Evolutionary conservation across 2,888 invertebrate genomes (phyloP).

Genomic region (Melieria crassipennis): DNA sequence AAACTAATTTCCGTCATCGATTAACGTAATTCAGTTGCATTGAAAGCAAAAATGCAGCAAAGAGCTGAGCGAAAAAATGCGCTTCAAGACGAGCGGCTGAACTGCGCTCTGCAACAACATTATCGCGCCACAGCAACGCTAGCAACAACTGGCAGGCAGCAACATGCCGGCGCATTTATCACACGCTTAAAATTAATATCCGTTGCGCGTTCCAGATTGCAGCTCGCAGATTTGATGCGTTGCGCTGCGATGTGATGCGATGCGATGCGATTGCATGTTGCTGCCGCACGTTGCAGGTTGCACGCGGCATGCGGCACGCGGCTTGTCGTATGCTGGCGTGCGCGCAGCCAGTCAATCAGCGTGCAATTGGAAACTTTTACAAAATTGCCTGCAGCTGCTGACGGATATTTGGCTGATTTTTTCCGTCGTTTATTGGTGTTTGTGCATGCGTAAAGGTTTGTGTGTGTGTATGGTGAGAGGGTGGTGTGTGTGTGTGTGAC

Average conservation of each 20-base stretch:
- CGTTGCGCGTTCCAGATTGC: slow-evolving; percentile 34
- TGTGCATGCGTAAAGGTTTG: not conserved
- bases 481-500: not conserved
- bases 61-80: slow-evolving; percentile 4
- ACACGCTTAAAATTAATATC: slow-evolving; percentile 48
- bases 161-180: slow-evolving; percentile 39
- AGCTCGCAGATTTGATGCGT: not conserved
- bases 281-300: not conserved
- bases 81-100: slow-evolving; percentile 1
- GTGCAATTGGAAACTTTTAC: slow-evolving; percentile 42
- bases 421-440: slow-evolving; percentile 26
- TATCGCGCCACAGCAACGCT: not conserved
- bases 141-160: not conserved
- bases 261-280: not conserved
- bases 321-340: not conserved
- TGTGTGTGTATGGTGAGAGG: slow-evolving; percentile 22
- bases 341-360: slow-evolving; percentile 42
- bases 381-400: slow-evolving; percentile 43
- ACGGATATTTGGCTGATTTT: slow-evolving; percentile 45
- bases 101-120: not conserved
- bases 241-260: not conserved
- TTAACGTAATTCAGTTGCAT: slow-evolving; percentile 45
- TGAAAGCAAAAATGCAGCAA: slow-evolving; percentile 16
- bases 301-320: slow-evolving; percentile 1
- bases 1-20: slow-evolving; percentile 51